These are phyloP conservation scores for Drosophila melanosoma DNA, from an alignment of 2,888 invertebrate species.

Conservation along the genomic window DNA sequence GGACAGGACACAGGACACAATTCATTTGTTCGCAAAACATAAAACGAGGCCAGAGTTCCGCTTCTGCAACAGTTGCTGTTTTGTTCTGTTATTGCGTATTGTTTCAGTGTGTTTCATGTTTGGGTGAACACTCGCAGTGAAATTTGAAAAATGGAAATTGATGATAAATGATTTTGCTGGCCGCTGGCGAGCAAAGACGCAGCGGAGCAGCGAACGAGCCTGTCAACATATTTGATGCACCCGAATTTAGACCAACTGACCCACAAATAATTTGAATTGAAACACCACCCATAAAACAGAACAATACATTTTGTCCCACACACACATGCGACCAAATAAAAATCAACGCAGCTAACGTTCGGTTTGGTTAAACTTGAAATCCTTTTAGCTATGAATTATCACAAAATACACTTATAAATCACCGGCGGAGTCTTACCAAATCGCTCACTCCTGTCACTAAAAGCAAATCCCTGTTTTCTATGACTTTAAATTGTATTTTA, in stretches of 20 bases:
- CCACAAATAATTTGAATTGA: constrained; percentile 47
- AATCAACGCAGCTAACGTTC: constrained; percentile 28
- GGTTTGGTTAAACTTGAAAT: constrained; percentile 23
- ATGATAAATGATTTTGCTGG: constrained; percentile 81
- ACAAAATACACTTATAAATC: not conserved
- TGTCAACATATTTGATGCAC: constrained; percentile 76
- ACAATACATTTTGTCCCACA: constrained; percentile 17
- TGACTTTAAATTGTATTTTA: not conserved
- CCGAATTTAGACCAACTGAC: constrained; percentile 58
- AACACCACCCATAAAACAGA: constrained; percentile 26
- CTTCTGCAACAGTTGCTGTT: constrained; percentile 51
- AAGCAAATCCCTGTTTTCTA: not conserved
- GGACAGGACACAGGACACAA: constrained; percentile 66
- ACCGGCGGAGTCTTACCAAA: not conserved
- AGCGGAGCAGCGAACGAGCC: constrained; percentile 52
- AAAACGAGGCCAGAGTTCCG: constrained; percentile 52
- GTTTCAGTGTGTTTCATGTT: constrained; percentile 6
- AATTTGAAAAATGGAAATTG: constrained; percentile 82
- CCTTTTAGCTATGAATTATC: constrained; percentile 15
- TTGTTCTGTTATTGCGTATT: constrained; percentile 9
- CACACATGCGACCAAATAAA: constrained; percentile 42
- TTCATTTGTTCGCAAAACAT: constrained; percentile 64
- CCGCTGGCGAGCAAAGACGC: constrained; percentile 58
- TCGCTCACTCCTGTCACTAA: not conserved
- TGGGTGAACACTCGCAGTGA: constrained; percentile 59